phyloP scores from a whole-genome alignment of 2,113 vertebrate species.

The Daubentonia madagascariensis region DNA sequence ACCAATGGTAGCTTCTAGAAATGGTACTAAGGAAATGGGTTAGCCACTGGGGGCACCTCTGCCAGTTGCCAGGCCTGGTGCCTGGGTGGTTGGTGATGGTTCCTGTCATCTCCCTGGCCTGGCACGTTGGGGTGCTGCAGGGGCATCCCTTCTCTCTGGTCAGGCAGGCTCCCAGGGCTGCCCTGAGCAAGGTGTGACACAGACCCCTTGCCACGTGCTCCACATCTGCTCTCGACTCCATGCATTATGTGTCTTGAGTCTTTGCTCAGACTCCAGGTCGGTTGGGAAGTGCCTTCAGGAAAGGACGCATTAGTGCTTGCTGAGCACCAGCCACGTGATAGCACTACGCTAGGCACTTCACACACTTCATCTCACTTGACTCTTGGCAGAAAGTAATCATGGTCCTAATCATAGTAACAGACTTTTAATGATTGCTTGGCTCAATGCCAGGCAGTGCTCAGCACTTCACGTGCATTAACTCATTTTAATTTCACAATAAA shows the following conservation, averaged over 20 bases:
- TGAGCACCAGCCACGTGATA: background rate
- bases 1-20: background rate
- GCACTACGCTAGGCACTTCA: background rate
- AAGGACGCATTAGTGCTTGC: background rate
- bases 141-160: background rate
- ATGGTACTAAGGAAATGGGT: background rate
- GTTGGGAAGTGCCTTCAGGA: background rate
- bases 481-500: background rate
- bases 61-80: background rate
- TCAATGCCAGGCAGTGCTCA: background rate
- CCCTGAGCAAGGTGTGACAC: background rate
- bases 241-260: background rate
- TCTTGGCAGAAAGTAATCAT: background rate
- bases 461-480: background rate
- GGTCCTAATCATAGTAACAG: background rate
- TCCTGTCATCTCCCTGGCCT: background rate
- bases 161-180: background rate
- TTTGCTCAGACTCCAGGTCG: background rate
- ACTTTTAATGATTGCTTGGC: background rate
- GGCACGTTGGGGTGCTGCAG: background rate
- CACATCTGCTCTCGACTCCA: background rate
- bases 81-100: background rate
- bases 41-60: background rate
- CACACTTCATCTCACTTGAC: background rate
- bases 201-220: too few species aligned